phyloP scores from a whole-genome alignment of 1,140 invertebrate genomes.

The Macrocentrus cingulum region DNA sequence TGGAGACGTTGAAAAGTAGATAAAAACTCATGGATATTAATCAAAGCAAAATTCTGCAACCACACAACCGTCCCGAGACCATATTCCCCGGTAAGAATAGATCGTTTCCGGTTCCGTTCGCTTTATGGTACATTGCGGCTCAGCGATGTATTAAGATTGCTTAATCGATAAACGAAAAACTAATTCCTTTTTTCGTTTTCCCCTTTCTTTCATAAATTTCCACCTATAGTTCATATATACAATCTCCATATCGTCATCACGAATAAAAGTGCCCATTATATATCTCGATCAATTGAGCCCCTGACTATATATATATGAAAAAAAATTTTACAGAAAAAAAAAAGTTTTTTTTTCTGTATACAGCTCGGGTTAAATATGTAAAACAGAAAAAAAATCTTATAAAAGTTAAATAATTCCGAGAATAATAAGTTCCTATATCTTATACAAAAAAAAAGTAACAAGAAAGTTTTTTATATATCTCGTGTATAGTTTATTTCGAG shows the following conservation, averaged over 20 bases:
- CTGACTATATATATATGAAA: too few species aligned
- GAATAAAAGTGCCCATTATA: too few species aligned
- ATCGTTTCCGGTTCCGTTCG: slow-evolving; percentile 60
- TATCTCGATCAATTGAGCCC: too few species aligned
- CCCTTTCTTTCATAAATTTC: slow-evolving; percentile 9
- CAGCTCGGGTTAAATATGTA: too few species aligned
- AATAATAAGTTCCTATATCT: too few species aligned
- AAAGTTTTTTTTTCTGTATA: too few species aligned
- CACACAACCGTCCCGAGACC: slow-evolving; percentile 42
- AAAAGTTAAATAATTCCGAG: too few species aligned
- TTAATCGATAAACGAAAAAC: slow-evolving; percentile 58
- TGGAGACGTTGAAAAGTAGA: slow-evolving; percentile 25
- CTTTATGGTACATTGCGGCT: slow-evolving; percentile 61
- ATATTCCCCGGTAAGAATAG: slow-evolving; percentile 59
- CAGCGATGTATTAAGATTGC: slow-evolving; percentile 62
- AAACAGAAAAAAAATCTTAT: too few species aligned
- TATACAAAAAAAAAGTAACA: too few species aligned
- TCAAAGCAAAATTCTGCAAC: slow-evolving; percentile 61
- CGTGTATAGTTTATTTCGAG: too few species aligned
- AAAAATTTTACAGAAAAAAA: too few species aligned
- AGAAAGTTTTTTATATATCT: too few species aligned
- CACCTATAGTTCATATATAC: background rate
- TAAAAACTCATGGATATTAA: slow-evolving; percentile 56
- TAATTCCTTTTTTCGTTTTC: slow-evolving; percentile 55
- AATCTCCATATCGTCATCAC: background rate